These are phyloP conservation scores for Morpho deidamia DNA, from an alignment of 2,888 invertebrate species.

Conservation along the genomic window DNA sequence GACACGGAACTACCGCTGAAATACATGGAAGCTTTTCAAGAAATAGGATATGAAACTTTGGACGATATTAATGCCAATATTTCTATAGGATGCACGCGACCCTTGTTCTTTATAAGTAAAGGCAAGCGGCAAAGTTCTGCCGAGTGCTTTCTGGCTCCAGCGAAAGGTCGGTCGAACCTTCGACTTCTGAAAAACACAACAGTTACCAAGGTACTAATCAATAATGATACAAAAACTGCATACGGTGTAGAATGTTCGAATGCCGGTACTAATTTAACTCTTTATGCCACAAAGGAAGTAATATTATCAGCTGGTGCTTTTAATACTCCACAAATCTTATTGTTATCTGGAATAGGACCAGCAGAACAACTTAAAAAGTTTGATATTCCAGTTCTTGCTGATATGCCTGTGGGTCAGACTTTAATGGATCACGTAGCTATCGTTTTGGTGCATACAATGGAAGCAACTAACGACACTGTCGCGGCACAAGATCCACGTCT, in stretches of 20 bases:
- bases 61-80: slow-evolving; percentile 49
- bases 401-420: slow-evolving; percentile 60
- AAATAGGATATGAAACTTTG: slow-evolving; percentile 49
- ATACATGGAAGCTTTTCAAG: slow-evolving; percentile 48
- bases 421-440: slow-evolving; percentile 60
- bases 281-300: slow-evolving; percentile 54
- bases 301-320: slow-evolving; percentile 63
- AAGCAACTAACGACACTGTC: slow-evolving; percentile 8
- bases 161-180: slow-evolving; percentile 41
- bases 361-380: slow-evolving; percentile 39
- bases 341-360: slow-evolving; percentile 71
- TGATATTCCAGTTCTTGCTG: slow-evolving; percentile 45
- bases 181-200: slow-evolving; percentile 56
- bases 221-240: slow-evolving; percentile 53
- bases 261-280: slow-evolving; percentile 31
- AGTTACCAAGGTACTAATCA: slow-evolving; percentile 66
- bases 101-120: slow-evolving; percentile 56
- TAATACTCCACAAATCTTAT: slow-evolving; percentile 63
- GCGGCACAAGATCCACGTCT: slow-evolving; percentile 50
- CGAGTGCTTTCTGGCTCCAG: slow-evolving; percentile 55
- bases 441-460: slow-evolving; percentile 32
- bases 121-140: slow-evolving; percentile 66
- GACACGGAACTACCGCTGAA: slow-evolving; percentile 23
- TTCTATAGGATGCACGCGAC: slow-evolving; percentile 60
- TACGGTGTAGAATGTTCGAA: slow-evolving; percentile 52